These are phyloP conservation scores for Cancer borealis DNA, from an alignment of 2,888 invertebrate genomes.

Conservation along the genomic window DNA sequence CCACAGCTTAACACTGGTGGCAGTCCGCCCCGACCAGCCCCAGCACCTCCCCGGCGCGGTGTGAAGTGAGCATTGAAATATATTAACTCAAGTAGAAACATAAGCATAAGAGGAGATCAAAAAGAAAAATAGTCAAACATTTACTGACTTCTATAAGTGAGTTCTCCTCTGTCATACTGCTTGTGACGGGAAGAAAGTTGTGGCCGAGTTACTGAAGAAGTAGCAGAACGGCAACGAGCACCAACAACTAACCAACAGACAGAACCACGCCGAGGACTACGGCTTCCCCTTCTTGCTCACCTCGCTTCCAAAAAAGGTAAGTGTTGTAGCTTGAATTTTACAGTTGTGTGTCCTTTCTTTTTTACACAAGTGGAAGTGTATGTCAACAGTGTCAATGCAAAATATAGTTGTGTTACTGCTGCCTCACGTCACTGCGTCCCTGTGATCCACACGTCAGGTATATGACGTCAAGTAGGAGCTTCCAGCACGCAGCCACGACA, in stretches of 20 bases:
- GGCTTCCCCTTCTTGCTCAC: neutral
- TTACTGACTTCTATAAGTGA: neutral
- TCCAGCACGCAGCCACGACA: neutral
- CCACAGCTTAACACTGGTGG: neutral
- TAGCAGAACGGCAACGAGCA: neutral
- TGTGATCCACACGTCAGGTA: constrained; percentile 5
- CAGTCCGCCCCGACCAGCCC: neutral
- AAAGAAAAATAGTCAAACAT: neutral
- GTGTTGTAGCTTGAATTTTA: neutral
- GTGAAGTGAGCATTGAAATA: neutral
- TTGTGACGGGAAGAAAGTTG: neutral
- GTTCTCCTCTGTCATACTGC: neutral
- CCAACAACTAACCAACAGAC: neutral
- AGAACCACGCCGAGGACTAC: neutral
- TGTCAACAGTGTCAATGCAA: neutral
- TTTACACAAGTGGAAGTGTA: neutral
- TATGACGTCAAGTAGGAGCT: neutral
- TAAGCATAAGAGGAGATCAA: neutral
- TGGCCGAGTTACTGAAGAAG: neutral
- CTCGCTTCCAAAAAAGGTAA: constrained; percentile 22
- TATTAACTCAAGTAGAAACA: neutral
- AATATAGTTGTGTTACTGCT: neutral
- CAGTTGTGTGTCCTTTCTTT: neutral
- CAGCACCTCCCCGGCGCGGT: neutral
- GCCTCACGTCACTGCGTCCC: neutral